Percentiles rank a stretch among this genome's conserved stretches.
phyloP scores from a whole-genome alignment of 2,113 vertebrate species.

The Campylorhamphus procurvoides region DNA sequence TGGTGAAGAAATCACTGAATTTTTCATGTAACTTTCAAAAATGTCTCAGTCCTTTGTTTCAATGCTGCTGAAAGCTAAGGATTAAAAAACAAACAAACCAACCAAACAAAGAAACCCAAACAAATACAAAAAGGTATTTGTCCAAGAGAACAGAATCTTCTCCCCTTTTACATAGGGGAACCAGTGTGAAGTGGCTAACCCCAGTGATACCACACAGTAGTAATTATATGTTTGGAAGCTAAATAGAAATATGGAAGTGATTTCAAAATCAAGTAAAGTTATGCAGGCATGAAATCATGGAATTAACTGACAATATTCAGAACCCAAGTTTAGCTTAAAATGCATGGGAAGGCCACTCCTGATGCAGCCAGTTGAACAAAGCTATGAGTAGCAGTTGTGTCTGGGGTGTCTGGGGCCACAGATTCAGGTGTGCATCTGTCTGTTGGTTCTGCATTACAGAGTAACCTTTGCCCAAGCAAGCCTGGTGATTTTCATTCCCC shows the following conservation, averaged over 20 bases:
- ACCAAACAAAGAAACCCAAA: too few species aligned
- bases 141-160: neutral
- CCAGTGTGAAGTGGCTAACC: neutral
- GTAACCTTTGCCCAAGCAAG: neutral
- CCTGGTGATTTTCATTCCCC: neutral
- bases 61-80: neutral
- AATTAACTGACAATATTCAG: neutral
- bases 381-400: neutral
- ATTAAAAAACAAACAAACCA: neutral
- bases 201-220: neutral
- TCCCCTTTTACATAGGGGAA: neutral
- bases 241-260: neutral
- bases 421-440: neutral
- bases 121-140: neutral
- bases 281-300: neutral
- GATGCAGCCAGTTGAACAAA: neutral
- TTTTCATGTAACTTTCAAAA: neutral
- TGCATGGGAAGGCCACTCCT: neutral
- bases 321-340: neutral
- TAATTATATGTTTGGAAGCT: neutral
- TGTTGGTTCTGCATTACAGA: neutral
- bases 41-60: neutral
- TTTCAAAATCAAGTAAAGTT: neutral
- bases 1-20: neutral
- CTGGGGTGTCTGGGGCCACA: neutral